phyloP scores from a whole-genome alignment of 2,113 vertebrate species.

The Lipophrys pholis region DNA sequence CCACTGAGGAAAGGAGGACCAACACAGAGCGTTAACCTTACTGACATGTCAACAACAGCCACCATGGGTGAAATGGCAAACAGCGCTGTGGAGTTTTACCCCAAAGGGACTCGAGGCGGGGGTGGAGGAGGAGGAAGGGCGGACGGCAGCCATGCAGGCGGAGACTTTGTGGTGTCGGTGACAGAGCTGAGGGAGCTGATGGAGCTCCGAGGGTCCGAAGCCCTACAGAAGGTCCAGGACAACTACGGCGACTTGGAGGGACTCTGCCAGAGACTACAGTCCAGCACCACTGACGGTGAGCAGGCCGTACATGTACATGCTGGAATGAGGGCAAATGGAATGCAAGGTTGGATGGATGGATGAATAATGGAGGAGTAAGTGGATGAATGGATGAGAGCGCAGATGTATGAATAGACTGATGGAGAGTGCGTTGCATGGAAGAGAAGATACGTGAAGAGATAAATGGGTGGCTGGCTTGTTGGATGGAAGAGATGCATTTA shows the following conservation, averaged over 20 bases:
- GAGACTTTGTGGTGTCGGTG: slow-evolving; percentile 88
- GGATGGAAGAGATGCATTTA: slow-evolving; percentile 24
- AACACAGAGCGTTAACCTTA: slow-evolving; percentile 26
- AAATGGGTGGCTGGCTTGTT: slow-evolving; percentile 29
- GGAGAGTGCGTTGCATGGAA: slow-evolving; percentile 5
- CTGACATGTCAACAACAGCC: slow-evolving; percentile 81
- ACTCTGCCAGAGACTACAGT: slow-evolving; percentile 90
- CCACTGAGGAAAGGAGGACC: slow-evolving; percentile 46
- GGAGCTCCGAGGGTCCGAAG: slow-evolving; percentile 90
- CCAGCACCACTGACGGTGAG: slow-evolving; percentile 88
- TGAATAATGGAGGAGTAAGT: background rate
- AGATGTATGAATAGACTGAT: slow-evolving; percentile 16
- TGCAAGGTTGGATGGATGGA: background rate
- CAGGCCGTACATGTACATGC: background rate
- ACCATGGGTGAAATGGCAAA: slow-evolving; percentile 93
- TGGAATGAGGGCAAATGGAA: background rate
- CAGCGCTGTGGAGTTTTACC: slow-evolving; percentile 92
- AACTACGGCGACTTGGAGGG: slow-evolving; percentile 86
- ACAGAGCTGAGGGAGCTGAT: slow-evolving; percentile 89
- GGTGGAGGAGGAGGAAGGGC: slow-evolving; percentile 60
- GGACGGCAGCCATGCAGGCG: slow-evolving; percentile 81
- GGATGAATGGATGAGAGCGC: slow-evolving; percentile 26
- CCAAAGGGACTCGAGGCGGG: slow-evolving; percentile 82
- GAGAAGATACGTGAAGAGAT: background rate
- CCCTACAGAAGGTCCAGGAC: slow-evolving; percentile 90